Conservation (phyloP, 1,140 invertebrate genomes). For the Mercenaria mercenaria region DNA sequence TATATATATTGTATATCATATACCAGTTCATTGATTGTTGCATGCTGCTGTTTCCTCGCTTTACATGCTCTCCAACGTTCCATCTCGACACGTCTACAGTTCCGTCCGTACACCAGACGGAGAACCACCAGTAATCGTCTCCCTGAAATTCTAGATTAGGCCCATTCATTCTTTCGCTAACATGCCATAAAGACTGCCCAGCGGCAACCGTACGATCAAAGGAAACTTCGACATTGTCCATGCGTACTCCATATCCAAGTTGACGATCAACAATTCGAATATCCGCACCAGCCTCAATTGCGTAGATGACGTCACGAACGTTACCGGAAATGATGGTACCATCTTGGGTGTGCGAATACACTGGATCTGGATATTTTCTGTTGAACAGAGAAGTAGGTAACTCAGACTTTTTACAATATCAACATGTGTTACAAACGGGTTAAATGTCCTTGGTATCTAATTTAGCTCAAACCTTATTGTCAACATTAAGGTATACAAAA, state of each 20-base stretch:
- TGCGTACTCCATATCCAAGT: constrained; percentile 52
- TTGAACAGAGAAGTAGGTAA: too few relatives aligned
- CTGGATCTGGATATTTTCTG: constrained; percentile 28
- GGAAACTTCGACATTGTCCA: constrained; percentile 62
- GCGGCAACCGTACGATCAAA: constrained; percentile 23
- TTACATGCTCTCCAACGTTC: constrained; percentile 60
- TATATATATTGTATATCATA: too few relatives aligned
- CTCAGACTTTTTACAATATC: too few relatives aligned
- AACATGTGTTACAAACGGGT: too few relatives aligned
- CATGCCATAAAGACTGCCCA: constrained; percentile 60
- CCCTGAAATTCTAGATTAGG: constrained; percentile 55
- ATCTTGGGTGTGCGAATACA: constrained; percentile 59
- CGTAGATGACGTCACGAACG: constrained; percentile 55
- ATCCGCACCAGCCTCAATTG: constrained; percentile 52
- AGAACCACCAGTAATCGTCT: constrained; percentile 64
- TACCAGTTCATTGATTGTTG: constrained; percentile 64
- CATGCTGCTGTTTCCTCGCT: constrained; percentile 62
- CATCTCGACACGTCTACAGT: constrained; percentile 57
- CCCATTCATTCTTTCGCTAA: constrained; percentile 45
- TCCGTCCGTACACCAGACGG: constrained; percentile 63
- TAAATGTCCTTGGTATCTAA: too few relatives aligned
- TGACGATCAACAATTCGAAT: constrained; percentile 62
- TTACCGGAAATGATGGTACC: constrained; percentile 51
- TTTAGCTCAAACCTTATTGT: too few relatives aligned
- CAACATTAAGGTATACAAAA: too few relatives aligned